Evolutionary conservation across 2,797 vertebrate species (phyloP), one percentile per base, ranked within the genome.

Genomic region (Acanthopagrus latus): DNA sequence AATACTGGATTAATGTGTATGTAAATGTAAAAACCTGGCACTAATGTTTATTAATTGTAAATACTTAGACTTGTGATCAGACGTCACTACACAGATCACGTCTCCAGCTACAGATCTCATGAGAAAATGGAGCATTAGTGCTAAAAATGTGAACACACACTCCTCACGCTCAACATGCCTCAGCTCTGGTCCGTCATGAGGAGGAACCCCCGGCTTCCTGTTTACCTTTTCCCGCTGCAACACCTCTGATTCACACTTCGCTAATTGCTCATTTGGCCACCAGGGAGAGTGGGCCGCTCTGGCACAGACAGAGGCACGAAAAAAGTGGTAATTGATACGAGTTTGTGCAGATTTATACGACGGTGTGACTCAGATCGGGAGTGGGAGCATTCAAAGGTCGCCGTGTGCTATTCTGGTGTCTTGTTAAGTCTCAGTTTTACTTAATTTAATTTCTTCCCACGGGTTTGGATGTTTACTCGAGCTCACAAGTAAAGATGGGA

Each of bases 211-310:
- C 43, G 7, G 57, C 46, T 57, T 73, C 51, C 64, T n/a, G 64
- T n/a, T 51, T 20, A 68, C 43, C 48, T 51, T 48, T 48, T 64
- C 43, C 2, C 14, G 44, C 46, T 1, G 9, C 59, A 50, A 21
- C 74, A 56, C 64, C 51, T 76, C 55, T 68, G 74, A 80, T 56
- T 81, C 59, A 52, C 56, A 44, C 21, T 65, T 16, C 2, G 48
- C 47, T 70, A 64, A 67, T 46, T 43, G 50, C 59, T 75, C 50
- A 43, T 64, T 73, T 60, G 66, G 67, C 69, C 63, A 47, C 10
- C 64, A 54, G 74, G 64, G 43, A 8, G 66, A 68, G 51, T 64
- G 38, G 44, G 21, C 65, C 33, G 14, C 12, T 44, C 23, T 74
- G 73, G 47, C 29, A 63, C 2, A 16, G 57, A n/a, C 25, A 17